Conservation (phyloP, 2,113 vertebrate genomes). For the Sitta europaea region DNA sequence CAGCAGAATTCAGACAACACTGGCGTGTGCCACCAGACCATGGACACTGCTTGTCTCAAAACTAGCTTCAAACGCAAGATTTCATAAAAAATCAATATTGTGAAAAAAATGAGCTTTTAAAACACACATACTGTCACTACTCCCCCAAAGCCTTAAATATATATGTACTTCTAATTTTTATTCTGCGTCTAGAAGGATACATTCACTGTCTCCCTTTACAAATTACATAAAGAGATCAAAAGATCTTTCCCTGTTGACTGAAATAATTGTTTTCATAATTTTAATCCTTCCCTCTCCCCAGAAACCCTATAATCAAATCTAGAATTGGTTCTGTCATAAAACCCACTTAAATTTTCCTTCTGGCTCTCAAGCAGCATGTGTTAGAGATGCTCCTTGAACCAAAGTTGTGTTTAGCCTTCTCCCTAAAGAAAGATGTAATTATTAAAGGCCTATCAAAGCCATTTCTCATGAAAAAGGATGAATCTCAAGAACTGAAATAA, state of each 20-base stretch:
- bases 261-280: background rate
- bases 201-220: background rate
- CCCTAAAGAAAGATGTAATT: background rate
- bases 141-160: background rate
- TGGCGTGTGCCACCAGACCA: fast-evolving
- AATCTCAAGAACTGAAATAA: background rate
- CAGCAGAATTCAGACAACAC: background rate
- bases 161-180: background rate
- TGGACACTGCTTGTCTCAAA: background rate
- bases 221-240: background rate
- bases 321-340: background rate
- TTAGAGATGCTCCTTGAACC: background rate
- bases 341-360: background rate
- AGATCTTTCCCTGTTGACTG: background rate
- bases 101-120: background rate
- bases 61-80: background rate
- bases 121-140: fast-evolving
- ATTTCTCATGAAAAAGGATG: background rate
- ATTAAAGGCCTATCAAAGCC: background rate
- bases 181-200: background rate
- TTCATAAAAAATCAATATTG: background rate
- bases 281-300: background rate
- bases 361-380: background rate
- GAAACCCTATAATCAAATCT: background rate
- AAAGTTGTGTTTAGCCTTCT: background rate